Conservation (phyloP, 2,113 vertebrate genomes). For the Tachysurus fulvidraco region DNA sequence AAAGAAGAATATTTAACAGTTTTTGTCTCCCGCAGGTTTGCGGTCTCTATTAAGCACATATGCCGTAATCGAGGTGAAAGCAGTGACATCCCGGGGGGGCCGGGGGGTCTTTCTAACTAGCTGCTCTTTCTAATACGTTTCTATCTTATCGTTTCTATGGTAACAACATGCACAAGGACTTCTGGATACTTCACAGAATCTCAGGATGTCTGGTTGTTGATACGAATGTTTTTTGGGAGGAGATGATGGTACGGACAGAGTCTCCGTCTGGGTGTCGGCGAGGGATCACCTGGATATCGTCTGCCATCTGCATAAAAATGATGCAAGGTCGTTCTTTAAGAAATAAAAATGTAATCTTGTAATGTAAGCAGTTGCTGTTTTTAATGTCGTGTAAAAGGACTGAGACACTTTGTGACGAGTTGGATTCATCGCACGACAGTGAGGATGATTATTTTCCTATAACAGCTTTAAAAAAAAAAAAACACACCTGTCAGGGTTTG, state of each 20-base stretch:
- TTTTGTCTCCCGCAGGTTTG: constrained; percentile 39
- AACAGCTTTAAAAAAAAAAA: not conserved
- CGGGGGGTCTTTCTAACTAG: no score
- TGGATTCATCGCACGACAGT: not conserved
- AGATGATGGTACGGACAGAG: no score
- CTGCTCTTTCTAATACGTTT: no score
- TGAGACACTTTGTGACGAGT: not conserved
- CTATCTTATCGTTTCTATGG: not conserved
- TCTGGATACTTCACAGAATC: not conserved
- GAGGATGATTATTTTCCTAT: not conserved
- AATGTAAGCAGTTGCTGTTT: not conserved
- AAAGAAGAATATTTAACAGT: constrained; percentile 25
- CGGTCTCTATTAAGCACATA: constrained; percentile 12
- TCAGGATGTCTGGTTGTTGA: no score
- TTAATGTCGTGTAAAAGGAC: not conserved
- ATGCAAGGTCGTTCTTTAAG: not conserved
- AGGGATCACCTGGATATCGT: no score
- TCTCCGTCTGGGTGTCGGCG: no score
- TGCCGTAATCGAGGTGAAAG: constrained; percentile 1
- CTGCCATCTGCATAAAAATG: not conserved
- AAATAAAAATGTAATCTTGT: not conserved
- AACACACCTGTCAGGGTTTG: no score
- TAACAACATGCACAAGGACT: not conserved
- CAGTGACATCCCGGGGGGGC: no score
- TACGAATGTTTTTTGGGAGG: no score